phyloP scores from a whole-genome alignment of 2,113 vertebrate genomes.

The Tachysurus vachellii region DNA sequence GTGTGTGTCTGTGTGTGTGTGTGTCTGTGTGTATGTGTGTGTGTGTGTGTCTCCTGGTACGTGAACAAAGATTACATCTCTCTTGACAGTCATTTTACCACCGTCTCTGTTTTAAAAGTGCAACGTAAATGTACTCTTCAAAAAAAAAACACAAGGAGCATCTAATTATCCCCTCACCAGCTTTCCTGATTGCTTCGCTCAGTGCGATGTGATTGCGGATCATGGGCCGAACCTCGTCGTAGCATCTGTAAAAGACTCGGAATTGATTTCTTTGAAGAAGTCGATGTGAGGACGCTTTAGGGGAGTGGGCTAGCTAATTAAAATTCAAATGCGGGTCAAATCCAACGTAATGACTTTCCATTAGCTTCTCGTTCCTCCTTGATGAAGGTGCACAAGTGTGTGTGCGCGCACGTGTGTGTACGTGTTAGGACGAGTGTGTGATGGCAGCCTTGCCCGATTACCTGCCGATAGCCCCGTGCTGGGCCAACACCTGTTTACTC shows the following conservation, averaged over 20 bases:
- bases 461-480: slow-evolving; percentile 34
- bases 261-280: slow-evolving; percentile 54
- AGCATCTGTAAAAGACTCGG: slow-evolving; percentile 44
- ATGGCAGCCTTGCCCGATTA: slow-evolving; percentile 17
- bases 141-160: slow-evolving; percentile 31
- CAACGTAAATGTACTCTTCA: slow-evolving; percentile 34
- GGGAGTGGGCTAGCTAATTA: slow-evolving; percentile 55
- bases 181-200: slow-evolving; percentile 51
- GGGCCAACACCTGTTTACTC: slow-evolving; percentile 42
- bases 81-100: slow-evolving; percentile 38
- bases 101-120: slow-evolving; percentile 34
- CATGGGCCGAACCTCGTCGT: slow-evolving; percentile 30
- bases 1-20: not conserved
- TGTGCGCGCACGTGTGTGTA: not conserved
- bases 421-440: slow-evolving; percentile 8
- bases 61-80: slow-evolving; percentile 24
- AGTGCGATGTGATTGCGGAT: slow-evolving; percentile 46
- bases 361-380: slow-evolving; percentile 37
- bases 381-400: slow-evolving; percentile 22
- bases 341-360: slow-evolving; percentile 53
- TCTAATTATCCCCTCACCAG: slow-evolving; percentile 48
- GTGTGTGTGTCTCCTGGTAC: not conserved
- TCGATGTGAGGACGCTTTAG: slow-evolving; percentile 49
- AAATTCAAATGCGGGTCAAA: slow-evolving; percentile 56
- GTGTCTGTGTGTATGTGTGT: not conserved